phyloP scores from a whole-genome alignment of 2,888 invertebrate species.

The Drosophila tanythrix region DNA sequence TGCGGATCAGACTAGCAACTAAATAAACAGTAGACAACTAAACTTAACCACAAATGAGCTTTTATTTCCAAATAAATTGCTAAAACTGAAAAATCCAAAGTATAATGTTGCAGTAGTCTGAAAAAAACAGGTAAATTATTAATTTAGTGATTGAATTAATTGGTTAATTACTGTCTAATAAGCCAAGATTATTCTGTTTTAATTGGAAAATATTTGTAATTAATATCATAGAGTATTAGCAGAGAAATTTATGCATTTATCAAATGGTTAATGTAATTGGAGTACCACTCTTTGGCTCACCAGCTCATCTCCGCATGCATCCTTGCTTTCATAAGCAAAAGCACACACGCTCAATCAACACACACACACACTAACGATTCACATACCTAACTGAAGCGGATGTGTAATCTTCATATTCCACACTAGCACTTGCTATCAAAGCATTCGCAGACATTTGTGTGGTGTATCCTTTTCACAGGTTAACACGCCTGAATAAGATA shows the following conservation, averaged over 20 bases:
- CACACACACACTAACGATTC: constrained; percentile 4
- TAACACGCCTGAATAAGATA: constrained; percentile 29
- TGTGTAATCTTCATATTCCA: constrained; percentile 21
- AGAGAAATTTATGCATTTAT: neutral
- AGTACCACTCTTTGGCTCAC: neutral
- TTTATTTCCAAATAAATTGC: neutral
- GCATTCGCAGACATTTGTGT: constrained; percentile 43
- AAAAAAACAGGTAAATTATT: neutral
- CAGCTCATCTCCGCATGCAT: neutral
- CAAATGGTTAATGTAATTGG: neutral
- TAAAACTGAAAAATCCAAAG: neutral
- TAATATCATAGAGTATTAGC: neutral
- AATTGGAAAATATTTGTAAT: neutral
- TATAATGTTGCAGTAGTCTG: neutral
- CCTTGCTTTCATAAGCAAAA: neutral
- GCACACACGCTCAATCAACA: constrained; percentile 7
- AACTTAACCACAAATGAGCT: neutral
- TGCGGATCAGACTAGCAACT: constrained; percentile 14
- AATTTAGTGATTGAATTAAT: neutral
- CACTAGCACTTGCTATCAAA: constrained; percentile 60
- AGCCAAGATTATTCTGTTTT: too few relatives aligned
- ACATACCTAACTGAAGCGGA: neutral
- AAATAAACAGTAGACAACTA: constrained; percentile 33
- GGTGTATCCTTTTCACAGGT: constrained; percentile 58
- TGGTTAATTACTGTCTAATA: neutral